Evolutionary conservation across 2,888 invertebrate genomes (phyloP).

Genomic region (Creontiades dilutus): DNA sequence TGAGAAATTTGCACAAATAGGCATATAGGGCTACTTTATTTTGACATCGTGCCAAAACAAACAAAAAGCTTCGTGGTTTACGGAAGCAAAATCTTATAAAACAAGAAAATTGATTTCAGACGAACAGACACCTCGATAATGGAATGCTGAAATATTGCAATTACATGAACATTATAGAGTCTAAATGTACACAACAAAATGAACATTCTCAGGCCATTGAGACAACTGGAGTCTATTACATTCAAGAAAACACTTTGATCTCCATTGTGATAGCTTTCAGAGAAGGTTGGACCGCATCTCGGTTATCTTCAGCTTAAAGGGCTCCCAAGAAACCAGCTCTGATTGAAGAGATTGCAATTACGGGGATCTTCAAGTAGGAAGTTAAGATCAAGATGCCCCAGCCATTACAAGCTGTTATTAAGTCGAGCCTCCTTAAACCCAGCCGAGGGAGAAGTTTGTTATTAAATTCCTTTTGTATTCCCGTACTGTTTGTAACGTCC

Average conservation of each 20-base stretch:
- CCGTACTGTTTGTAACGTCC: constrained; percentile 64
- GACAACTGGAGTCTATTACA: background rate
- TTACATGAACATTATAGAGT: too few species aligned
- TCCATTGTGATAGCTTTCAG: background rate
- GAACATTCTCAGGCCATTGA: background rate
- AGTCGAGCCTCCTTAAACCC: constrained; percentile 50
- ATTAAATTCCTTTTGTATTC: constrained; percentile 68
- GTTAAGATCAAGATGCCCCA: constrained; percentile 48
- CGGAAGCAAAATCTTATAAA: too few species aligned
- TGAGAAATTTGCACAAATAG: too few species aligned
- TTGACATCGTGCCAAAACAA: too few species aligned
- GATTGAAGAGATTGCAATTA: constrained; percentile 58
- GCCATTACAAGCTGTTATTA: constrained; percentile 51
- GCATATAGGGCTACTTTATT: too few species aligned
- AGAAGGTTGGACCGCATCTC: constrained; percentile 20
- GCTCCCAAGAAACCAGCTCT: constrained; percentile 6
- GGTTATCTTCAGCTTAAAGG: constrained; percentile 24
- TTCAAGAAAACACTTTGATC: constrained; percentile 4
- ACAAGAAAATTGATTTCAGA: too few species aligned
- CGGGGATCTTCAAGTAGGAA: constrained; percentile 29
- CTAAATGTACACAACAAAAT: background rate
- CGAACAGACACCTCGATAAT: too few species aligned
- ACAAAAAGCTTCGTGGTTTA: too few species aligned
- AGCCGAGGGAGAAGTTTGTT: constrained; percentile 54
- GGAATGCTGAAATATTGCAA: too few species aligned